Percentiles rank a stretch among this genome's conserved stretches.
Conservation (phyloP, 2,888 invertebrate genomes). For the Parasteatoda lunata region DNA sequence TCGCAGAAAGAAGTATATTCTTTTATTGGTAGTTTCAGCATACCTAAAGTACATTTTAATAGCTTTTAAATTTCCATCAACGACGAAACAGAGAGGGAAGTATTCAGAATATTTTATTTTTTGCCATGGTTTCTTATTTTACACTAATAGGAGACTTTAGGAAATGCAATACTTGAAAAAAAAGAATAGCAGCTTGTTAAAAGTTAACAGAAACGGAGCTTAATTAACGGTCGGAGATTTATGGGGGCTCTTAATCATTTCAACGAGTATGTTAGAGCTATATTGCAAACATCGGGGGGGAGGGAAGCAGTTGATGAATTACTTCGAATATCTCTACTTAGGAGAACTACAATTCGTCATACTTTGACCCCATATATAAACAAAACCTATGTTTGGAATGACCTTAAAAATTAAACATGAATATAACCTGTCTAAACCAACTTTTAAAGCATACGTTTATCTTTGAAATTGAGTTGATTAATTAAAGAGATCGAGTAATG, state of each 20-base stretch:
- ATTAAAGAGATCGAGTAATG: too few relatives aligned
- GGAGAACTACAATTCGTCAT: too few relatives aligned
- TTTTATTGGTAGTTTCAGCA: not conserved
- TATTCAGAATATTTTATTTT: not conserved
- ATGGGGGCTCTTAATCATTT: constrained; percentile 14
- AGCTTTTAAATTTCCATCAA: not conserved
- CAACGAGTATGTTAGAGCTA: not conserved
- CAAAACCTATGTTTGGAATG: too few relatives aligned
- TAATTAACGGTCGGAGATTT: constrained; percentile 14
- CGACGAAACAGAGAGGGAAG: not conserved
- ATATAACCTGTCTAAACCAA: too few relatives aligned
- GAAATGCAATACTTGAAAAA: not conserved
- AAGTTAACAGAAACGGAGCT: not conserved
- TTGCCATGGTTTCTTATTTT: not conserved
- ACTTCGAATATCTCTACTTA: not conserved
- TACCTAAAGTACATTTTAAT: not conserved
- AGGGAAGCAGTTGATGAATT: not conserved
- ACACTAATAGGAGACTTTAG: not conserved
- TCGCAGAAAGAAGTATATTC: too few relatives aligned
- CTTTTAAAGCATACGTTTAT: too few relatives aligned
- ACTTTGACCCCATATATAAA: too few relatives aligned
- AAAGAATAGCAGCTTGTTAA: not conserved
- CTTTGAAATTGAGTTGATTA: too few relatives aligned
- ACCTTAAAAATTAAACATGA: too few relatives aligned
- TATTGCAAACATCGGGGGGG: not conserved